A percentile compares a stretch with the other conserved stretches of the same genome.
Evolutionary conservation across 1,140 invertebrate species (phyloP).

Genomic region (Metaphire vulgaris): DNA sequence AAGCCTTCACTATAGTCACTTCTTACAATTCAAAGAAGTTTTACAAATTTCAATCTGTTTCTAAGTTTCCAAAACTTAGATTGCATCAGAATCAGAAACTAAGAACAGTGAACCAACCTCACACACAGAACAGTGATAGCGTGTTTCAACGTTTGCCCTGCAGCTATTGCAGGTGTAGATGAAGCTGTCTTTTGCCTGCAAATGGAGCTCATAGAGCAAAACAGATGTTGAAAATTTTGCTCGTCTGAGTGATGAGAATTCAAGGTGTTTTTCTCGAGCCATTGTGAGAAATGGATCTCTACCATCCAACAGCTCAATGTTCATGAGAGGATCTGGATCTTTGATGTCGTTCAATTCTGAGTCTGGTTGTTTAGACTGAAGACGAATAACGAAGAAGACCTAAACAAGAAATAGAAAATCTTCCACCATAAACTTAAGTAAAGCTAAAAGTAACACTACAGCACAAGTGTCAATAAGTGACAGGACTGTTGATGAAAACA

Average conservation of each 20-base stretch:
- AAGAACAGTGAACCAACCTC: conserved; percentile 61
- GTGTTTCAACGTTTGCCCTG: conserved; percentile 86
- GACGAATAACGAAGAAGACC: conserved; percentile 89
- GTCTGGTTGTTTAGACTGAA: conserved; percentile 58
- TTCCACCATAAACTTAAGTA: too few species aligned
- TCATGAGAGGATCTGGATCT: conserved; percentile 89
- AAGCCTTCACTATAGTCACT: too few species aligned
- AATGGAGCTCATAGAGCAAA: conserved; percentile 96
- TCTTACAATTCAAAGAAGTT: too few species aligned
- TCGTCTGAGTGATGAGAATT: conserved; percentile 91
- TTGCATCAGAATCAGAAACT: too few species aligned
- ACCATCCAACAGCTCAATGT: conserved; percentile 98
- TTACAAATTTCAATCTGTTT: too few species aligned
- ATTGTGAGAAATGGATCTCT: conserved; percentile 98
- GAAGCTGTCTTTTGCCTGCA: conserved; percentile 66
- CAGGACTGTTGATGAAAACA: too few species aligned
- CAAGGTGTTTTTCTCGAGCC: conserved; percentile 95
- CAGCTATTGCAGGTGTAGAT: conserved; percentile 95
- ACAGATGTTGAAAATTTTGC: conserved; percentile 95
- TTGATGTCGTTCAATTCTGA: conserved; percentile 34
- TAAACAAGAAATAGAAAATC: too few species aligned
- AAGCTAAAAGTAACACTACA: too few species aligned
- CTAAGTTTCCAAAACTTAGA: too few species aligned
- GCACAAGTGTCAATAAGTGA: too few species aligned
- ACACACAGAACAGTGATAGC: conserved; percentile 94